Evolutionary conservation across 2,113 vertebrate genomes (phyloP), one percentile per base, ranked within the genome.

Genomic region (Chaetura pelagica): DNA sequence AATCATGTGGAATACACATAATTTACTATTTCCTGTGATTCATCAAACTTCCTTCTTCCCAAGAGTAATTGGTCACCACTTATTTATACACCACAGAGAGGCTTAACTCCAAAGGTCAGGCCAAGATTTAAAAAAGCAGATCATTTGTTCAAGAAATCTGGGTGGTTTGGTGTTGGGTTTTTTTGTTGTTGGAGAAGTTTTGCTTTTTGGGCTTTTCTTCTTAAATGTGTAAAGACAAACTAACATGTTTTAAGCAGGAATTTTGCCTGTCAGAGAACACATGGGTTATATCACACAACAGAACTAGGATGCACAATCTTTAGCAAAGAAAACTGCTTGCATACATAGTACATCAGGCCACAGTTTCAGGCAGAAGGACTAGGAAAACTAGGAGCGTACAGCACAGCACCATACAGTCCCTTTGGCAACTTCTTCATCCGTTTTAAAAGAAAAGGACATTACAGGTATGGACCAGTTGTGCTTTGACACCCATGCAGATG

Each of bases 21-120:
- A 98, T 98, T 98, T 96, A 98, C 97, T 96, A 94, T 96, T 98
- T 98, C 97, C 97, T 98, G 97, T 91, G 93, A 98, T 97, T 98
- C 86, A 92, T 98, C 97, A 97, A 97, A 97, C 97, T 97, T 95
- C 97, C 96, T 98, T 96, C 97, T 97, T 97, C 95, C 89, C 95
- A 96, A 96, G 92, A 97, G 96, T 87, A 94, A 97, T 90, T 89
- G 91, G 96, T 95, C 76, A 73, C 88, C 87, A 77, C 87, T 95
- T 96, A 97, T 96, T 97, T 95, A 96, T 96, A 97, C 42, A 96
- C 74, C 91, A 94, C 75, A 15, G 84, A 85, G 27, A 84, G 55
- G 83, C 79, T 90, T 94, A 93, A 77, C 87, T 96, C 83, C 69
- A 89, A 95, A 96, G 88, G 95, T 93, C 95, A 95, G 68, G 57